Evolutionary conservation across 2,888 invertebrate species (phyloP).

Genomic region (Tryphoninae sp.): DNA sequence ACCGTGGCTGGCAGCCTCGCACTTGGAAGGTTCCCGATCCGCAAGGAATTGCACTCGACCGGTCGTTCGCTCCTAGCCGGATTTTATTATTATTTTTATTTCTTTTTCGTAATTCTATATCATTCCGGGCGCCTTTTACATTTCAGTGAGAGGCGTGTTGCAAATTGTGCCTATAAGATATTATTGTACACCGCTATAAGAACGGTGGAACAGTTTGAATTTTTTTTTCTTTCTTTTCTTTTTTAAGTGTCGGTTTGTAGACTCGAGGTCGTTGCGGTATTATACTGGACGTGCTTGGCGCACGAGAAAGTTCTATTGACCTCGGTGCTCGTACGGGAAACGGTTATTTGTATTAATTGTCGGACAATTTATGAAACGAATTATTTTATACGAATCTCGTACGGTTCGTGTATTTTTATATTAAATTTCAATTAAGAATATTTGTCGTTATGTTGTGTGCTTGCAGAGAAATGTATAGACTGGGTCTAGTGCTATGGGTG

Average conservation of each 20-base stretch:
- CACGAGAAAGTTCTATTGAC: slow-evolving; percentile 51
- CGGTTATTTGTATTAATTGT: slow-evolving; percentile 28
- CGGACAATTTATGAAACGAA: not conserved
- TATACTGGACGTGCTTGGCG: slow-evolving; percentile 26
- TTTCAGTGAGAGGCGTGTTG: slow-evolving; percentile 57
- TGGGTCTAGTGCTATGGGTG: slow-evolving; percentile 74
- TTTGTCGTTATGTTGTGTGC: not conserved
- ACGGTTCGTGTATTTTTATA: not conserved
- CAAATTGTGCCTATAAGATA: slow-evolving; percentile 30
- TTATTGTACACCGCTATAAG: slow-evolving; percentile 30
- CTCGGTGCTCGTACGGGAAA: slow-evolving; percentile 16
- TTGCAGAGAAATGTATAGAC: slow-evolving; percentile 74
- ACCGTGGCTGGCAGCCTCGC: slow-evolving; percentile 26
- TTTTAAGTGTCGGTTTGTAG: slow-evolving; percentile 32
- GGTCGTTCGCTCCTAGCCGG: slow-evolving; percentile 41
- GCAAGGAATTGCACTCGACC: slow-evolving; percentile 30
- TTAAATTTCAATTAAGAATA: slow-evolving; percentile 7
- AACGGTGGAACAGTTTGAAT: slow-evolving; percentile 40
- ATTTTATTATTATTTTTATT: slow-evolving; percentile 19
- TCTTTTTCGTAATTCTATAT: slow-evolving; percentile 41
- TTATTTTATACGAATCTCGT: not conserved
- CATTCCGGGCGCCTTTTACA: slow-evolving; percentile 51
- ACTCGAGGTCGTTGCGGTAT: slow-evolving; percentile 48
- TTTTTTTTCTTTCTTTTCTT: slow-evolving; percentile 24
- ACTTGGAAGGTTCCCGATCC: slow-evolving; percentile 44